Evolutionary conservation across 2,797 vertebrate species (phyloP), one percentile per base, ranked within the genome.

Genomic region (Echiichthys vipera): DNA sequence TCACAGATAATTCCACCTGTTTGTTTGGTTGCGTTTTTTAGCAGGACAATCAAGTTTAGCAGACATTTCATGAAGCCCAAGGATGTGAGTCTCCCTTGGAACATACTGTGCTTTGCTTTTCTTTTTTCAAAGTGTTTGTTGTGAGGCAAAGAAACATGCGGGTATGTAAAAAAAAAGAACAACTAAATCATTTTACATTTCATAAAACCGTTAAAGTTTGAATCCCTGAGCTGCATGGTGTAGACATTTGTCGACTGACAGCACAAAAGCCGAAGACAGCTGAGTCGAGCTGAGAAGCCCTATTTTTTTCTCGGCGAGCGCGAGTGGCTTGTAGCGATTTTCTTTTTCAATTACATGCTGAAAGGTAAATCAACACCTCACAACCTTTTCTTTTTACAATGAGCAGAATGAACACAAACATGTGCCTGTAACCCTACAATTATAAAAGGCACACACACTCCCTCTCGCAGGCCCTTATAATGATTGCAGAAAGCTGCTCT

Each of bases 311-410:
- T 49, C 25, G 22, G 43, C 49, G 9, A 73, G 80, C 15, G 17
- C 20, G 47, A 85, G 70, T 65, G 87, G 91, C 86, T 84, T 80
- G 56, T 75, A 89, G 88, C 42, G 78, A 92, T 93, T 94, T 93
- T 91, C 65, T 89, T 89, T 93, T 92, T 90, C 91, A 94, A 92
- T 93, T 90, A 91, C 78, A 72, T 1, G 46, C 76, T 74, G 70
- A 84, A 87, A 81, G 77, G 88, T 92, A 87, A 92, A 92, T 91
- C 89, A 88, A 81, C 90, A 84, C 82, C 83, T 81, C 84, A 62
- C 80, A 78, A 82, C 82, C 70, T 74, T 93, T 58, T 62, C n/a
- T 83, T 77, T 65, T 84, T 76, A 88, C 77, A 89, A 87, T 80
- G 62, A 88, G 67, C 67, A 68, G 74, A 85, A 86, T 74, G 81